These are phyloP conservation scores for Drosophila antonietae DNA, from an alignment of 2,888 invertebrate genomes.

Conservation along the genomic window DNA sequence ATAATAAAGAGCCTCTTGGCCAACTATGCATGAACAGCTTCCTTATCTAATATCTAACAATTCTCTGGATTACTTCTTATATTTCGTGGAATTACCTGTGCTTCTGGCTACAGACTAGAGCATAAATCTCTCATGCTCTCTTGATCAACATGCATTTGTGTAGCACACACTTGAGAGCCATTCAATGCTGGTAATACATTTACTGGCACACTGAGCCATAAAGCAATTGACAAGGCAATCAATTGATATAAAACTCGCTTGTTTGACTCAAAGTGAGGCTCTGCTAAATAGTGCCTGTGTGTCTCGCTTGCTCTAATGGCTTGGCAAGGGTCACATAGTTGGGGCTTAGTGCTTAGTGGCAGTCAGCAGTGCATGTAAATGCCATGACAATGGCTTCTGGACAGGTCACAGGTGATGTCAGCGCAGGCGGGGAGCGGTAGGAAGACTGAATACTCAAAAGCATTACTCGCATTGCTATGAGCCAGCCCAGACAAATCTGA, in stretches of 20 bases:
- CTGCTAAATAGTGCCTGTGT: slow-evolving; percentile 41
- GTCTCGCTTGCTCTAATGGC: slow-evolving; percentile 36
- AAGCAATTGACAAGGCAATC: slow-evolving; percentile 78
- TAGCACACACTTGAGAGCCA: slow-evolving; percentile 32
- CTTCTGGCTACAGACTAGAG: neutral
- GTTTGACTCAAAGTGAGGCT: slow-evolving; percentile 63
- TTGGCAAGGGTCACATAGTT: slow-evolving; percentile 41
- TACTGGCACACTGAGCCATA: slow-evolving; percentile 72
- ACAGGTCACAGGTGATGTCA: neutral
- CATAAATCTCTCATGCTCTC: slow-evolving; percentile 3
- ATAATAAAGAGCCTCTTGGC: neutral
- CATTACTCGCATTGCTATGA: slow-evolving; percentile 50
- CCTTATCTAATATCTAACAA: neutral
- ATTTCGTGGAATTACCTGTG: neutral
- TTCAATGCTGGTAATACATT: slow-evolving; percentile 56
- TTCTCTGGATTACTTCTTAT: neutral
- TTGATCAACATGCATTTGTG: slow-evolving; percentile 15
- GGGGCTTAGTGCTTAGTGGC: slow-evolving; percentile 73
- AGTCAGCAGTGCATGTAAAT: slow-evolving; percentile 78
- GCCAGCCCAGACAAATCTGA: slow-evolving; percentile 44
- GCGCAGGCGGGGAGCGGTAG: neutral
- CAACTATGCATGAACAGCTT: neutral
- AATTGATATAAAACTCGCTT: slow-evolving; percentile 61
- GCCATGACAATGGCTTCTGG: slow-evolving; percentile 70
- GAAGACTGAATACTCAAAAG: slow-evolving; percentile 31